A percentile compares a stretch with the other conserved stretches of the same genome.
phyloP scores from a whole-genome alignment of 2,888 invertebrate genomes.

The Pinctada fucata region DNA sequence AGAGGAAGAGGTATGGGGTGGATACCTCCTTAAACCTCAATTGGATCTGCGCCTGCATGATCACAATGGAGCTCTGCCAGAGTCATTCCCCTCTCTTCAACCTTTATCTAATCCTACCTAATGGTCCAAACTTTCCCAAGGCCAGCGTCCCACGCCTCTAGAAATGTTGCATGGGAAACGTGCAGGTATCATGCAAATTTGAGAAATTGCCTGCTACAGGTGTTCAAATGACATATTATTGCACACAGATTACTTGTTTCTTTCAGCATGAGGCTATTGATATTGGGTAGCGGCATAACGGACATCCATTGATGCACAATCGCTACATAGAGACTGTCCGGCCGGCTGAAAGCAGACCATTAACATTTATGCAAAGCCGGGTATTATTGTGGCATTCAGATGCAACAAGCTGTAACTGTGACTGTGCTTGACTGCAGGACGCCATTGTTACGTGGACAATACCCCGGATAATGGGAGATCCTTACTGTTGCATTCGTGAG shows the following conservation, averaged over 20 bases:
- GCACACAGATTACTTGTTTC: background rate
- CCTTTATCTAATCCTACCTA: constrained; percentile 1
- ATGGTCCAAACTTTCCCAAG: constrained; percentile 1
- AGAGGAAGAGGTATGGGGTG: too few relatives aligned
- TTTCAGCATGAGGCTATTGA: background rate
- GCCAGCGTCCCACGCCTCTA: background rate
- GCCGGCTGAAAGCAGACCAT: background rate
- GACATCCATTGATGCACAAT: background rate
- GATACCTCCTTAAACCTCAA: too few relatives aligned
- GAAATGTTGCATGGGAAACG: background rate
- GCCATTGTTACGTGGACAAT: background rate
- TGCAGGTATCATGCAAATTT: background rate
- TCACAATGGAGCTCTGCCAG: background rate
- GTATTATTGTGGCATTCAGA: constrained; percentile 1
- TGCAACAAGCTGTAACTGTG: background rate
- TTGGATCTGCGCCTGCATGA: background rate
- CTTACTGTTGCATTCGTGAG: constrained; percentile 1
- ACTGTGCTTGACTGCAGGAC: background rate
- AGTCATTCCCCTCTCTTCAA: background rate
- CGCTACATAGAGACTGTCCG: background rate
- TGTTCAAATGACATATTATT: constrained; percentile 4
- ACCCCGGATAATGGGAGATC: background rate
- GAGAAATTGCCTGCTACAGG: background rate
- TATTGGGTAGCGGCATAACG: background rate
- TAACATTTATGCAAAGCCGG: background rate